phyloP scores from a whole-genome alignment of 2,888 invertebrate species.

The Catocala fraxini region DNA sequence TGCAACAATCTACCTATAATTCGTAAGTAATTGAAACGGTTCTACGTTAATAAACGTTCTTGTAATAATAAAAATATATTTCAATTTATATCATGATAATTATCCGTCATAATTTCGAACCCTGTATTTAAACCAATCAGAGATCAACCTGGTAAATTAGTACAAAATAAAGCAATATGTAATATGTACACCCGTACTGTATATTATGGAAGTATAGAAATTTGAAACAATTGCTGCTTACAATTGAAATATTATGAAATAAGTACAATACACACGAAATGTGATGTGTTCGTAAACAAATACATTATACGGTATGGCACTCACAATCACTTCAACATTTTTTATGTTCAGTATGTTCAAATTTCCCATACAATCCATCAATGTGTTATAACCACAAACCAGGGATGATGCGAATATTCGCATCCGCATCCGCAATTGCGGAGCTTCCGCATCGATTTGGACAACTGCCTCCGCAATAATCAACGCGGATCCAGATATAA shows the following conservation, averaged over 20 bases:
- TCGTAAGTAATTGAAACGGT: no score
- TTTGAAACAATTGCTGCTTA: conserved; percentile 26
- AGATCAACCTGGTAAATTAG: conserved; percentile 12
- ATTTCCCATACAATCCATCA: conserved; percentile 17
- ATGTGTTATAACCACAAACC: background rate
- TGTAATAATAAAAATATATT: no score
- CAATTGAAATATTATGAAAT: conserved; percentile 44
- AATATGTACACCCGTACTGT: no score
- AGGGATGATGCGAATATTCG: no score
- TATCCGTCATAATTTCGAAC: no score
- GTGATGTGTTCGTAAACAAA: conserved; percentile 59
- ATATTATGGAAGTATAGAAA: conserved; percentile 20
- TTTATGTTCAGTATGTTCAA: conserved; percentile 5
- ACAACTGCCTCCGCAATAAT: no score
- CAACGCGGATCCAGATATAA: no score
- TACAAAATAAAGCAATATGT: background rate
- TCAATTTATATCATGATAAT: no score
- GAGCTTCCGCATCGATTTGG: no score
- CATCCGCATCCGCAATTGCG: no score
- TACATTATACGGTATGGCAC: conserved; percentile 59
- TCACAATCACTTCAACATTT: conserved; percentile 35
- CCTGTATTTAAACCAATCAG: background rate
- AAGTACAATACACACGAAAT: conserved; percentile 45
- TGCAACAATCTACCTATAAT: no score
- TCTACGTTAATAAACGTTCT: no score